phyloP scores from a whole-genome alignment of 2,113 vertebrate genomes.

The Crotophaga sulcirostris region DNA sequence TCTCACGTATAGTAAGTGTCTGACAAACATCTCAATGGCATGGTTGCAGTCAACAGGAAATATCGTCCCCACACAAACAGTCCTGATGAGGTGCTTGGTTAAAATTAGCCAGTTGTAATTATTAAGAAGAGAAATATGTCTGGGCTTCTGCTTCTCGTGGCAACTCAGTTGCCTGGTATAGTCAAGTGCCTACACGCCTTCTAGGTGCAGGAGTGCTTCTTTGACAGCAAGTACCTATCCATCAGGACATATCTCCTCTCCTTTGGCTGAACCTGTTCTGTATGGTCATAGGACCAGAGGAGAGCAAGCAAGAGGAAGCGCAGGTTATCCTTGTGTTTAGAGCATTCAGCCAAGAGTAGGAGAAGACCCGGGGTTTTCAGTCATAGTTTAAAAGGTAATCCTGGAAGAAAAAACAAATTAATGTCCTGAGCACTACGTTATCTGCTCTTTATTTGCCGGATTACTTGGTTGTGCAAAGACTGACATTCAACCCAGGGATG shows the following conservation, averaged over 20 bases:
- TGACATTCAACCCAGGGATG: not conserved
- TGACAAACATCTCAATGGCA: fast-evolving
- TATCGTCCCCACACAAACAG: not conserved
- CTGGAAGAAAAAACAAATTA: not conserved
- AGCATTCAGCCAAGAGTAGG: not conserved
- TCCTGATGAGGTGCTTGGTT: not conserved
- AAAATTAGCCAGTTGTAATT: not conserved
- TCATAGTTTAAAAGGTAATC: not conserved
- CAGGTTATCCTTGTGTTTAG: not conserved
- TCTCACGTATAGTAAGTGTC: not conserved
- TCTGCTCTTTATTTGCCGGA: not conserved
- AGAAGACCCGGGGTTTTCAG: not conserved
- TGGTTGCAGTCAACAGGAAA: not conserved
- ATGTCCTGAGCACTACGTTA: not conserved
- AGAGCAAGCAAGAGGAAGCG: not conserved
- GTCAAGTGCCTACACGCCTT: not conserved
- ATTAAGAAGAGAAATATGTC: not conserved
- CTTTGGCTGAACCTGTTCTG: not conserved
- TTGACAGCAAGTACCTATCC: not conserved
- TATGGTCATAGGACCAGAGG: not conserved
- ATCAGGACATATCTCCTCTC: not conserved
- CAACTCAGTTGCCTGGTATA: not conserved
- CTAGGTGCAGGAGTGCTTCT: not conserved
- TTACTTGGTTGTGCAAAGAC: not conserved
- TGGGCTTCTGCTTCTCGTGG: not conserved